phyloP scores from a whole-genome alignment of 2,797 vertebrate species.

The Clamator glandarius region DNA sequence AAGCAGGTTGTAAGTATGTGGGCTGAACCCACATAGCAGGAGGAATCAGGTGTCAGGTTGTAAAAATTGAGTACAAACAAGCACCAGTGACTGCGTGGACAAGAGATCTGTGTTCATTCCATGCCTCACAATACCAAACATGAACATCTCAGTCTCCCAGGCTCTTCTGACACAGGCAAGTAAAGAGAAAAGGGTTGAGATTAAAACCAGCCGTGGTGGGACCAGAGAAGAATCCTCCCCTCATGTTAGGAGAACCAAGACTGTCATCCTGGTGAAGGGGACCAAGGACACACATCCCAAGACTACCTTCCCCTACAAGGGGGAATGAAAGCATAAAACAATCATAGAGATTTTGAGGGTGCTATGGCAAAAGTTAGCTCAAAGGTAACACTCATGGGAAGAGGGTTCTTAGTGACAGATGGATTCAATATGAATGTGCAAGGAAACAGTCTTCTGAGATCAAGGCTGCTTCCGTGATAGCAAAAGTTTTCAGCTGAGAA shows the following conservation, averaged over 20 bases:
- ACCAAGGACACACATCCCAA: background rate
- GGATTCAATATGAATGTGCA: background rate
- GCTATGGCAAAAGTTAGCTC: background rate
- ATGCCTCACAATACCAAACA: background rate
- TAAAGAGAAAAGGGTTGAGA: background rate
- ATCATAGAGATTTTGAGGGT: background rate
- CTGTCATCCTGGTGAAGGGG: background rate
- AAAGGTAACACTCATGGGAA: background rate
- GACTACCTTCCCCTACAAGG: background rate
- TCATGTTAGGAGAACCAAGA: background rate
- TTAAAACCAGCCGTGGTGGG: background rate
- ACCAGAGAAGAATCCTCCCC: background rate
- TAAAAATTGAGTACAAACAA: background rate
- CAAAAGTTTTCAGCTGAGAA: constrained; percentile 1
- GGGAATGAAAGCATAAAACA: background rate
- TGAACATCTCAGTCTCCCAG: background rate
- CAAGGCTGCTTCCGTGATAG: background rate
- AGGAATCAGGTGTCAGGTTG: background rate
- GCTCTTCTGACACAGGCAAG: background rate
- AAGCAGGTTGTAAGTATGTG: rapidly evolving
- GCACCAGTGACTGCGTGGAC: rapidly evolving
- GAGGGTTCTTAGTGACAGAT: background rate
- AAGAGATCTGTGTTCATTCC: background rate
- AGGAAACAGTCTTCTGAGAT: background rate
- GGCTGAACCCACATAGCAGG: background rate